A percentile compares a stretch with the other conserved stretches of the same genome.
phyloP scores from a whole-genome alignment of 1,140 invertebrate genomes.

The Drosophila nikananu region DNA sequence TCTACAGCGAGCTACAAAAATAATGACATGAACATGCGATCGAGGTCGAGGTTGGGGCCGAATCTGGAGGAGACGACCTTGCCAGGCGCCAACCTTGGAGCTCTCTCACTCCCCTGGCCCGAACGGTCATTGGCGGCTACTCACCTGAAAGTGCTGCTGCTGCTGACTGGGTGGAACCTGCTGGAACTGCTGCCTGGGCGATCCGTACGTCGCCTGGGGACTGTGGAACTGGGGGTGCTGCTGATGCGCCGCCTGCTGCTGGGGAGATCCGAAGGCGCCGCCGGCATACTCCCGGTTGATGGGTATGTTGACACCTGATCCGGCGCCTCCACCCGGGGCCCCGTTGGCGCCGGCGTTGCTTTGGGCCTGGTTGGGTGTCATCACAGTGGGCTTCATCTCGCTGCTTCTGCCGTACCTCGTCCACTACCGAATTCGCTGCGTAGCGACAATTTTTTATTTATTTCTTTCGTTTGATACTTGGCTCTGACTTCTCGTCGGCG shows the following conservation, averaged over 20 bases:
- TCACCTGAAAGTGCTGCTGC: slow-evolving; percentile 81
- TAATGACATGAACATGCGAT: slow-evolving; percentile 35
- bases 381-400: slow-evolving; percentile 82
- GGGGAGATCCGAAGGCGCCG: slow-evolving; percentile 44
- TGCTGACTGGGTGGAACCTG: slow-evolving; percentile 66
- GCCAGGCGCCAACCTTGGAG: slow-evolving; percentile 54
- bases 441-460: slow-evolving; percentile 60
- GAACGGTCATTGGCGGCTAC: slow-evolving; percentile 27
- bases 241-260: slow-evolving; percentile 48
- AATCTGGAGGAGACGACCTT: slow-evolving; percentile 39
- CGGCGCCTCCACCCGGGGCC: slow-evolving; percentile 16
- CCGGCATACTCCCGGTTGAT: slow-evolving; percentile 70
- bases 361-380: slow-evolving; percentile 63
- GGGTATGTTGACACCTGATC: slow-evolving; percentile 72
- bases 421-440: slow-evolving; percentile 39
- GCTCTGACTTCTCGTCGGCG: slow-evolving; percentile 35
- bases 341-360: slow-evolving; percentile 35
- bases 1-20: slow-evolving; percentile 31
- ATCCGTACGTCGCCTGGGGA: slow-evolving; percentile 54
- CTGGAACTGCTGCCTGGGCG: slow-evolving; percentile 58
- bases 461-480: slow-evolving; percentile 38
- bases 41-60: slow-evolving; percentile 23
- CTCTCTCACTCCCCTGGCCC: slow-evolving; percentile 19
- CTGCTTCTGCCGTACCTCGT: slow-evolving; percentile 34
- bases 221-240: slow-evolving; percentile 47